These are phyloP conservation scores for Nothocercus julius DNA, from an alignment of 2,113 vertebrate genomes.

Conservation along the genomic window DNA sequence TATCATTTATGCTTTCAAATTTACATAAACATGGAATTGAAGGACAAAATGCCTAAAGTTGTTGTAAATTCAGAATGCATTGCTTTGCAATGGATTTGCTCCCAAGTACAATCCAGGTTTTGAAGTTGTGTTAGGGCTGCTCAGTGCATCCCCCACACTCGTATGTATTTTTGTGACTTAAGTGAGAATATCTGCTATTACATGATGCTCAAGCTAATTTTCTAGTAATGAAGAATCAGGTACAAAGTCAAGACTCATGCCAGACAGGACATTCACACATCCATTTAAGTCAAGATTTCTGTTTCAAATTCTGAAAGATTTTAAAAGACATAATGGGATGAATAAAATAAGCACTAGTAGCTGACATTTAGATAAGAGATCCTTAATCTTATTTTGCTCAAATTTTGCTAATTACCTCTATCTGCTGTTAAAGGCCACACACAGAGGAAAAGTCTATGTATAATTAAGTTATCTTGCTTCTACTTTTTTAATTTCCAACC, in stretches of 20 bases:
- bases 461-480: background rate
- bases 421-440: background rate
- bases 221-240: background rate
- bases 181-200: background rate
- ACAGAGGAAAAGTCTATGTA: background rate
- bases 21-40: background rate
- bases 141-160: background rate
- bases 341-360: background rate
- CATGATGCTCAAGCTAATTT: background rate
- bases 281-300: background rate
- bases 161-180: background rate
- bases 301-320: background rate
- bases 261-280: background rate
- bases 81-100: background rate
- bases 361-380: background rate
- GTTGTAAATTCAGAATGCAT: background rate
- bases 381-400: background rate
- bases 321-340: background rate
- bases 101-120: background rate
- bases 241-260: background rate
- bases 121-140: background rate
- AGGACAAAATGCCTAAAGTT: background rate
- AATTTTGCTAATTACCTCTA: background rate
- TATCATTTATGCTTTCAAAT: background rate
- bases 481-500: background rate